A percentile compares a stretch with the other conserved stretches of the same genome.
These are phyloP conservation scores for Agonopterix alstromeriana DNA, from an alignment of 2,888 invertebrate species.

Conservation along the genomic window DNA sequence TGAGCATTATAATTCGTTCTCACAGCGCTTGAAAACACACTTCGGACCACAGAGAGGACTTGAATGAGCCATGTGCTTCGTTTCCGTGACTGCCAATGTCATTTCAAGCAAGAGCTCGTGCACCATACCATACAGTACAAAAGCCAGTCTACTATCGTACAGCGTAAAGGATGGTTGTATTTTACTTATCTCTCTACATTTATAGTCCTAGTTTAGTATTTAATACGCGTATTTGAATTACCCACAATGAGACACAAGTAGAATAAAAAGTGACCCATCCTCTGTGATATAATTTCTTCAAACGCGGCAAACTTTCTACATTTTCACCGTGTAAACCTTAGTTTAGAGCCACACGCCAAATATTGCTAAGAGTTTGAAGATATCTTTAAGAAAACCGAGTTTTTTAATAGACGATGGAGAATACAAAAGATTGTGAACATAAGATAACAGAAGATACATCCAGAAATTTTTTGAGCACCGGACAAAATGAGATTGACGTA, in stretches of 20 bases:
- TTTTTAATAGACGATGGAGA: conserved; percentile 9
- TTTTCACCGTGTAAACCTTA: conserved; percentile 23
- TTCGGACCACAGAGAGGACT: no score
- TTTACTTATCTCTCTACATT: conserved; percentile 17
- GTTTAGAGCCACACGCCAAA: conserved; percentile 23
- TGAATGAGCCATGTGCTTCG: no score
- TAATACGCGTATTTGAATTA: conserved; percentile 33
- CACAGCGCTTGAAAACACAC: no score
- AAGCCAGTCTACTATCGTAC: conserved; percentile 29
- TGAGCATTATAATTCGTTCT: no score
- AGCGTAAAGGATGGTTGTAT: conserved; percentile 35
- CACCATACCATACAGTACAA: no score
- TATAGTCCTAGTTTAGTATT: conserved; percentile 37
- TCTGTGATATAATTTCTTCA: conserved; percentile 35
- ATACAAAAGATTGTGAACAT: conserved; percentile 6
- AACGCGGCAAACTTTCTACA: conserved; percentile 30
- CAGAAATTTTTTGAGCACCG: conserved; percentile 4
- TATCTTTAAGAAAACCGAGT: conserved; percentile 1
- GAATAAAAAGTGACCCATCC: conserved; percentile 35
- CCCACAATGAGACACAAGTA: conserved; percentile 56
- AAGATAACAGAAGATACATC: conserved; percentile 1
- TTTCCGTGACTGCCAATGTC: no score
- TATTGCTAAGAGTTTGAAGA: conserved; percentile 3
- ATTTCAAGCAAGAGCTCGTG: no score
- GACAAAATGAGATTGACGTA: conserved; percentile 24